Percentiles rank a stretch among this genome's conserved stretches.
Conservation (phyloP, 1,140 invertebrate genomes). For the silkworm (Bombyx mori) region ASM3026992v2 NC_085134.1:210001-210500, state of each 20-base stretch:
- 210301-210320: background rate
- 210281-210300: background rate
- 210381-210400: no score
- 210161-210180: no score
- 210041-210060: background rate
- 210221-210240: background rate
- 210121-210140: background rate
- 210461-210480: no score
- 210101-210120: background rate
- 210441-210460: no score
- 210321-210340: background rate
- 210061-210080: background rate
- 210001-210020: slow-evolving; percentile 2
- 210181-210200: no score
- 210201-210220: no score
- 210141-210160: background rate
- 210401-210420: no score
- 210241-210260: background rate
- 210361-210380: background rate
- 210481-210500: no score
- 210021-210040: slow-evolving; percentile 2
- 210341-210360: background rate
- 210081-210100: background rate
- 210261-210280: background rate
- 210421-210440: no score